A percentile compares a stretch with the other conserved stretches of the same genome.
phyloP scores from a whole-genome alignment of 2,888 invertebrate genomes.

The Deilephila porcellus region DNA sequence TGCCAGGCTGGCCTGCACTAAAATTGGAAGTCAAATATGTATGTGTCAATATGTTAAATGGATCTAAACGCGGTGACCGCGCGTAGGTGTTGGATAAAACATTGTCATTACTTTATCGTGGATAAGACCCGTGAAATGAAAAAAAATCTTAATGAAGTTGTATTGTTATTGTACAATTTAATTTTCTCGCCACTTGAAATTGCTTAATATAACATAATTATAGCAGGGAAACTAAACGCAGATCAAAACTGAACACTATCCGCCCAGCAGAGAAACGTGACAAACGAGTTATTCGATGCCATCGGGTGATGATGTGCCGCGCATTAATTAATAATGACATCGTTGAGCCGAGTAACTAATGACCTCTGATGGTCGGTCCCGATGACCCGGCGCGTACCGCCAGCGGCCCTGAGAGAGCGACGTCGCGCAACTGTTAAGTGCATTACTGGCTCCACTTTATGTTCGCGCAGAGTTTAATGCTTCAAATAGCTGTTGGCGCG shows the following conservation, averaged over 20 bases:
- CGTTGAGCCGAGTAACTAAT: constrained; percentile 47
- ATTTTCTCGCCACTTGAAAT: too few relatives aligned
- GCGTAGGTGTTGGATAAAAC: too few relatives aligned
- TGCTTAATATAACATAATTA: not conserved
- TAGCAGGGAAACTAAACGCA: not conserved
- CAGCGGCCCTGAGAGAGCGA: constrained; percentile 8
- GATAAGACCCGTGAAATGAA: too few relatives aligned
- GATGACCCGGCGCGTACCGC: constrained; percentile 21
- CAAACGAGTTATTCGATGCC: constrained; percentile 42
- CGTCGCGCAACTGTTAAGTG: not conserved
- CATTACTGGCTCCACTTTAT: constrained; percentile 11
- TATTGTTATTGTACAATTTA: too few relatives aligned
- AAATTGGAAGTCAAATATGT: too few relatives aligned
- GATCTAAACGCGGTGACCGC: too few relatives aligned
- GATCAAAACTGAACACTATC: not conserved
- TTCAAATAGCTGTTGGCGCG: too few relatives aligned
- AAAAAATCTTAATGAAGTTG: too few relatives aligned
- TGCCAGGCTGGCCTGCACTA: too few relatives aligned
- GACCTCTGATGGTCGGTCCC: constrained; percentile 42
- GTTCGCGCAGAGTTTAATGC: not conserved
- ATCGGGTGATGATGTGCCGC: constrained; percentile 37
- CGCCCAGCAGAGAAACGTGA: constrained; percentile 30
- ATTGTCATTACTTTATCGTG: too few relatives aligned
- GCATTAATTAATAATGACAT: constrained; percentile 48
- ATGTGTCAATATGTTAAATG: too few relatives aligned